Evolutionary conservation across 1,140 invertebrate species (phyloP).

Genomic region (Harpegnathos saltator): DNA sequence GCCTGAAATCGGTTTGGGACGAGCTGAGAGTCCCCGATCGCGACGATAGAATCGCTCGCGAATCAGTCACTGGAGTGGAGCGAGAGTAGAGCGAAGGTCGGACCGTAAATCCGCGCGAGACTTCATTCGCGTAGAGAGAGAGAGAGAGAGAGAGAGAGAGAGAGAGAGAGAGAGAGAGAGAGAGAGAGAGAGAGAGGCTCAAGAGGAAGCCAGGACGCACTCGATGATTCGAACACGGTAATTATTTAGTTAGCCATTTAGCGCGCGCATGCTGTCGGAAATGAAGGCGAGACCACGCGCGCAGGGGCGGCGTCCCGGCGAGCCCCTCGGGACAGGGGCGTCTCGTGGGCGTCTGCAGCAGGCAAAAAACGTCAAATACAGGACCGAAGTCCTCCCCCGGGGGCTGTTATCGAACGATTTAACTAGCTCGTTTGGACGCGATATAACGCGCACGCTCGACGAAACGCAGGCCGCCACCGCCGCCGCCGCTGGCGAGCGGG

Average conservation of each 20-base stretch:
- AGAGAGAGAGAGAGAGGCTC: no score
- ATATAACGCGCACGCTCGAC: conserved; percentile 46
- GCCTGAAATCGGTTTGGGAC: no score
- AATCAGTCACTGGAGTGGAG: no score
- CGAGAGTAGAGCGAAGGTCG: no score
- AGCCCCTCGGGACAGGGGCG: conserved; percentile 77
- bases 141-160: no score
- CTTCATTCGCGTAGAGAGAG: no score
- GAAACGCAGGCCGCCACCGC: conserved; percentile 6
- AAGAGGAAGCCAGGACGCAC: no score
- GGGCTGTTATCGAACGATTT: conserved; percentile 66
- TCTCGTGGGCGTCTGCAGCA: conserved; percentile 78
- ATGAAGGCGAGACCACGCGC: conserved; percentile 61
- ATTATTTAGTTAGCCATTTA: conserved; percentile 35
- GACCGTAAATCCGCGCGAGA: no score
- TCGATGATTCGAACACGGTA: neutral
- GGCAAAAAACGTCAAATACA: conserved; percentile 71
- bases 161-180: no score
- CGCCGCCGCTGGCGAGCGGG: conserved; percentile 14
- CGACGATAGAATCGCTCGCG: no score
- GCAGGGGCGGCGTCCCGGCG: conserved; percentile 51
- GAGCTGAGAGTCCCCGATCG: no score
- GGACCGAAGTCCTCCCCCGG: conserved; percentile 52
- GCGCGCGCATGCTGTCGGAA: conserved; percentile 27
- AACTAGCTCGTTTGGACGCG: conserved; percentile 45